Evolutionary conservation across 2,888 invertebrate genomes (phyloP).

Genomic region (Herminia tarsipennalis): DNA sequence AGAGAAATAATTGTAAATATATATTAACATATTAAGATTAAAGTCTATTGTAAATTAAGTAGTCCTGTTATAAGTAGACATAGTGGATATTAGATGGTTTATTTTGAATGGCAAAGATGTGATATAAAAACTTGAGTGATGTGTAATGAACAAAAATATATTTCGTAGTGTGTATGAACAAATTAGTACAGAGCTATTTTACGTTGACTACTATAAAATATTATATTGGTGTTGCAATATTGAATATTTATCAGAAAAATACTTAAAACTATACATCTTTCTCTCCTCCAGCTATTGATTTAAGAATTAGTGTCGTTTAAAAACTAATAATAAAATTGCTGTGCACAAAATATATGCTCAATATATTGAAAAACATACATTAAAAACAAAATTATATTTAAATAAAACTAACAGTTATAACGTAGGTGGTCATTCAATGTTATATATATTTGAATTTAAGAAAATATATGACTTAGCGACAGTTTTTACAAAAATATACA

Average conservation of each 20-base stretch:
- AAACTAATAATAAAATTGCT: slow-evolving; percentile 27
- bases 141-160: slow-evolving; percentile 42
- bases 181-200: slow-evolving; percentile 38
- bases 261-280: slow-evolving; percentile 14
- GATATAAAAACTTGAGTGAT: slow-evolving; percentile 54
- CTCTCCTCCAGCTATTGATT: slow-evolving; percentile 15
- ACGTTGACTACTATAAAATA: slow-evolving; percentile 38
- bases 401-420: slow-evolving; percentile 21
- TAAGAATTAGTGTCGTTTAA: slow-evolving; percentile 21
- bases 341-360: slow-evolving; percentile 61
- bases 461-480: slow-evolving; percentile 34
- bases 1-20: slow-evolving; percentile 13
- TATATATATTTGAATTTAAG: slow-evolving; percentile 38
- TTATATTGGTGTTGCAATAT: slow-evolving; percentile 43
- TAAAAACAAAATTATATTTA: slow-evolving; percentile 32
- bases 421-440: slow-evolving; percentile 34
- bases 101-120: slow-evolving; percentile 52
- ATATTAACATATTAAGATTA: slow-evolving; percentile 8
- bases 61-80: slow-evolving; percentile 44
- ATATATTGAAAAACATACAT: slow-evolving; percentile 40
- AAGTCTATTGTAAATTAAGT: slow-evolving; percentile 35
- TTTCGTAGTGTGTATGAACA: slow-evolving; percentile 25
- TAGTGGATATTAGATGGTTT: slow-evolving; percentile 41
- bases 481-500: slow-evolving; percentile 43
- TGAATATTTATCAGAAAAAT: slow-evolving; percentile 35